A percentile compares a stretch with the other conserved stretches of the same genome.
These are phyloP conservation scores for Semnornis frantzii DNA, from an alignment of 2,113 vertebrate species.

Conservation along the genomic window DNA sequence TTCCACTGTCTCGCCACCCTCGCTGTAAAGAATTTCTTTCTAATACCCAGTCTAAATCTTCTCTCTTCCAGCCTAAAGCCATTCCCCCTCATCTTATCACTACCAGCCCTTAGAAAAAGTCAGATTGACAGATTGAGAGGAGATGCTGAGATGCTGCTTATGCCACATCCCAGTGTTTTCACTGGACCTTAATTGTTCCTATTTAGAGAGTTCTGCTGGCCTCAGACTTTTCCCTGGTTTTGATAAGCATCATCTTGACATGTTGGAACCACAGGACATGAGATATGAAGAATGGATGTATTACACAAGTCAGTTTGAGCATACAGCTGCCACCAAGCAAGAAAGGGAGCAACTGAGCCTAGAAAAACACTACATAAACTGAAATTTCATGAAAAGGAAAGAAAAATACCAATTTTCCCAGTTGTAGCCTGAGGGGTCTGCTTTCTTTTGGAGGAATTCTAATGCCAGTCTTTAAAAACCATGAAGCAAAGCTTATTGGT, in stretches of 20 bases:
- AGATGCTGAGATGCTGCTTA: not conserved
- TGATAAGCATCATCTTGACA: not conserved
- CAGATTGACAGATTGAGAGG: not conserved
- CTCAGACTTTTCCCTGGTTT: not conserved
- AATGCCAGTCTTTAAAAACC: slow-evolving; percentile 27
- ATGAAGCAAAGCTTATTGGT: slow-evolving; percentile 11
- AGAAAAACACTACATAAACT: not conserved
- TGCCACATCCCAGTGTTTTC: not conserved
- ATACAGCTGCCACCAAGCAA: not conserved
- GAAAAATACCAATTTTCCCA: not conserved
- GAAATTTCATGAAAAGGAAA: not conserved
- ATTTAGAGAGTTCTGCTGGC: not conserved
- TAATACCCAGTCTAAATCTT: too few relatives aligned
- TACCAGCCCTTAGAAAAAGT: too few relatives aligned
- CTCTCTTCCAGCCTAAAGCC: too few relatives aligned
- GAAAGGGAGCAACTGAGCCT: not conserved
- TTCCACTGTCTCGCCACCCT: too few relatives aligned
- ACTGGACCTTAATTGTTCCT: not conserved
- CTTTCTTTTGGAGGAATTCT: not conserved
- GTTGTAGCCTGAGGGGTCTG: slow-evolving; percentile 2
- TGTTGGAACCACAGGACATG: not conserved
- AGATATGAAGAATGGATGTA: not conserved
- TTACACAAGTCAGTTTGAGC: not conserved
- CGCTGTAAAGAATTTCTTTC: too few relatives aligned
- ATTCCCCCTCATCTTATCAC: too few relatives aligned